phyloP scores from a whole-genome alignment of 2,888 invertebrate genomes.

The Noctua janthe region DNA sequence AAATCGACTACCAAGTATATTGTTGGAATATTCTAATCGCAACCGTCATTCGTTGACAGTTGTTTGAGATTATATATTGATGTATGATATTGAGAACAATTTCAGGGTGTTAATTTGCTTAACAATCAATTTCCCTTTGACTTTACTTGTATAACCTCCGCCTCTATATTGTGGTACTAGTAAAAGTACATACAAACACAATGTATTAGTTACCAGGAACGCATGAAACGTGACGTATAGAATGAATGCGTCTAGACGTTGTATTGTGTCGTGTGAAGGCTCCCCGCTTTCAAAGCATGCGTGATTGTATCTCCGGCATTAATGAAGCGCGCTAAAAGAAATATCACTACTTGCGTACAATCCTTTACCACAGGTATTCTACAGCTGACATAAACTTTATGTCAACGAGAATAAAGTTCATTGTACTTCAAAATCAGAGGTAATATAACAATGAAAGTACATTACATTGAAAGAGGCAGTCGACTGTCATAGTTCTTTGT shows the following conservation, averaged over 20 bases:
- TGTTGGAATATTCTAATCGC: not conserved
- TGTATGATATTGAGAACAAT: not conserved
- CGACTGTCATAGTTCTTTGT: not conserved
- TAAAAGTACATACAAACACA: conserved; percentile 64
- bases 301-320: conserved; percentile 67
- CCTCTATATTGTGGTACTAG: conserved; percentile 26
- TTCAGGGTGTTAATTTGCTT: not conserved
- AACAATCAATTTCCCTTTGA: not conserved
- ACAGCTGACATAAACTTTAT: not conserved
- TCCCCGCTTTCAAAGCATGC: conserved; percentile 51
- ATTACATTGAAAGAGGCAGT: not conserved
- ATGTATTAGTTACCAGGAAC: conserved; percentile 57
- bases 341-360: conserved; percentile 44
- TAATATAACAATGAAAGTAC: not conserved
- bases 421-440: not conserved
- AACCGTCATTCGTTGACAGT: not conserved
- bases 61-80: not conserved
- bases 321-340: conserved; percentile 60
- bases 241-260: conserved; percentile 81
- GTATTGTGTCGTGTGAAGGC: conserved; percentile 71
- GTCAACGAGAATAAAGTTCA: not conserved
- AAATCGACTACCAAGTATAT: not conserved
- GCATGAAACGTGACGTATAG: conserved; percentile 38
- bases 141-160: conserved; percentile 13
- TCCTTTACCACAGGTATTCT: not conserved